Evolutionary conservation across 2,113 vertebrate species (phyloP).

Genomic region (Laterallus jamaicensis): DNA sequence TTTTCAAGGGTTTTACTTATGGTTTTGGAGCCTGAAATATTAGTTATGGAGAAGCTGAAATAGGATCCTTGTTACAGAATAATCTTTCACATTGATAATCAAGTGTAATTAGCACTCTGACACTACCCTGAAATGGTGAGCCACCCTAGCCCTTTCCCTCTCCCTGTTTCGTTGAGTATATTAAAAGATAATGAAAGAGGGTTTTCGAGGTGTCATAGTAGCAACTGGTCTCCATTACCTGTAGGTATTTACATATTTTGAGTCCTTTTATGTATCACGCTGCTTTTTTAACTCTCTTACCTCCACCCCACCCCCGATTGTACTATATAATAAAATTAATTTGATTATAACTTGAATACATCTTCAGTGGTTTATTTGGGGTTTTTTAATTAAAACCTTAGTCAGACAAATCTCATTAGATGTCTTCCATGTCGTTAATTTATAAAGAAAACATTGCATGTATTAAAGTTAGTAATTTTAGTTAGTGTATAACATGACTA

Average conservation of each 20-base stretch:
- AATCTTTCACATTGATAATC: neutral
- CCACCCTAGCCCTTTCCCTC: neutral
- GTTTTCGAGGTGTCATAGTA: neutral
- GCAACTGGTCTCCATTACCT: neutral
- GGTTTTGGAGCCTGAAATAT: neutral
- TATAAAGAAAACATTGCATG: neutral
- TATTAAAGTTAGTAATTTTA: neutral
- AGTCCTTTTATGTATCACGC: neutral
- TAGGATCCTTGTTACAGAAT: neutral
- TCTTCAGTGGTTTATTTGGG: neutral
- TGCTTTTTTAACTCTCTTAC: neutral
- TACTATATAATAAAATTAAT: neutral
- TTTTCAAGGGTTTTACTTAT: neutral
- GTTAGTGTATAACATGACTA: neutral
- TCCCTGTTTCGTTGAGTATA: neutral
- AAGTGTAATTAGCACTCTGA: no score
- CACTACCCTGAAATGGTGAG: fast-evolving
- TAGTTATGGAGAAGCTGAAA: neutral
- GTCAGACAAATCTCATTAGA: neutral
- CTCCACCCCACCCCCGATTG: neutral
- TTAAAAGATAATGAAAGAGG: neutral
- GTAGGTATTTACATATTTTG: neutral
- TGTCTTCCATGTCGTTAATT: neutral
- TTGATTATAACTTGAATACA: neutral
- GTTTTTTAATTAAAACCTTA: neutral